phyloP scores from a whole-genome alignment of 2,888 invertebrate genomes.

The Acleris laterana region DNA sequence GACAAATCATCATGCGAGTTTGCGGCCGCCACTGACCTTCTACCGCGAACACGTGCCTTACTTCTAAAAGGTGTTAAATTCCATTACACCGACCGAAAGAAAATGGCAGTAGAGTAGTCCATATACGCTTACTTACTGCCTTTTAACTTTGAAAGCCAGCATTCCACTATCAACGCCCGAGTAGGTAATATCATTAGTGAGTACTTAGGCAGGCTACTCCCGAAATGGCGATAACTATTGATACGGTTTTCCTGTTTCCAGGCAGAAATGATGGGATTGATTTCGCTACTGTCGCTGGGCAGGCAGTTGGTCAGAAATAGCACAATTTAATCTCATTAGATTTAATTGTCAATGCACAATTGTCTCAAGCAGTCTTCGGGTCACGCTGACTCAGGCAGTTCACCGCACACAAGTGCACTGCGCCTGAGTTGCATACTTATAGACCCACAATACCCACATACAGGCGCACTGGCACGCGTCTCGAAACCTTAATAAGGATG shows the following conservation, averaged over 20 bases:
- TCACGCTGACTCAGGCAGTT: constrained; percentile 64
- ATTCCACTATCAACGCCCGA: too few species aligned
- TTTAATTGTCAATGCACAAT: constrained; percentile 77
- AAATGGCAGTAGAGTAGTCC: too few species aligned
- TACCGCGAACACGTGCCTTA: too few species aligned
- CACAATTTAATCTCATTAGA: constrained; percentile 75
- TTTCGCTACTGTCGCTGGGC: constrained; percentile 43
- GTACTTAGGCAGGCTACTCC: background rate
- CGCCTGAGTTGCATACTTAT: constrained; percentile 58
- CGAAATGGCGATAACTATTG: background rate
- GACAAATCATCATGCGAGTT: too few species aligned
- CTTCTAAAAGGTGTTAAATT: too few species aligned
- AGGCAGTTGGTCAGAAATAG: constrained; percentile 75
- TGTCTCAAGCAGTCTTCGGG: constrained; percentile 66
- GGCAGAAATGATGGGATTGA: constrained; percentile 23
- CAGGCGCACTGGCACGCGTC: constrained; percentile 51
- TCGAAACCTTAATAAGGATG: constrained; percentile 47
- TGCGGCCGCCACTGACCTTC: too few species aligned
- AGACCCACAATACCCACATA: constrained; percentile 56
- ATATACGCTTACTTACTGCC: too few species aligned
- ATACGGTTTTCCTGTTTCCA: constrained; percentile 6
- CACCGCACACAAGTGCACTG: constrained; percentile 33
- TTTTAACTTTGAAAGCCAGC: too few species aligned
- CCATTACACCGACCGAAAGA: too few species aligned
- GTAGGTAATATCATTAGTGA: too few species aligned